Conservation (phyloP, 2,888 invertebrate species). For the Zootermopsis nevadensis region DNA sequence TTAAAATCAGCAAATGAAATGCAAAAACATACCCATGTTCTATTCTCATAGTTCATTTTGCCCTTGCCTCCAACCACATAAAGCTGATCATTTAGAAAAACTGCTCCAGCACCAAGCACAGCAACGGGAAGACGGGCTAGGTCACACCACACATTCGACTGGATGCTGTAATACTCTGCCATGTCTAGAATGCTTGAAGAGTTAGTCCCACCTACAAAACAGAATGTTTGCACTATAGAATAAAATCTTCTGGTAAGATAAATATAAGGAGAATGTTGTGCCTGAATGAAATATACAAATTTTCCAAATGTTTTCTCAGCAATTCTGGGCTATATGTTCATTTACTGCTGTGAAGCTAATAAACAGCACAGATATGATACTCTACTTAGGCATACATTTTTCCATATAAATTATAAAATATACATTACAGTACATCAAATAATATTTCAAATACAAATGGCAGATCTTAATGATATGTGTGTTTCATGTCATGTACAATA, state of each 20-base stretch:
- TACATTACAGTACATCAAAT: too few relatives aligned
- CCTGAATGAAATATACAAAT: not conserved
- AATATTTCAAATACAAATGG: too few relatives aligned
- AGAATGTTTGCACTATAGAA: not conserved
- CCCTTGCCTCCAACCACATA: constrained; percentile 57
- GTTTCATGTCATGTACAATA: too few relatives aligned
- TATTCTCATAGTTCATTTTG: constrained; percentile 5
- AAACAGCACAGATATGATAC: too few relatives aligned
- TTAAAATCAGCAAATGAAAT: too few relatives aligned
- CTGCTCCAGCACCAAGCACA: constrained; percentile 57
- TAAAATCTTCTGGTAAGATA: not conserved
- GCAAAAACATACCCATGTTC: constrained; percentile 39
- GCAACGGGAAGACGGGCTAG: constrained; percentile 56
- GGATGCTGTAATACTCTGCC: constrained; percentile 58
- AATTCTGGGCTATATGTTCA: too few relatives aligned
- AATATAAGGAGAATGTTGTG: not conserved
- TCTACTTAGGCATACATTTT: too few relatives aligned
- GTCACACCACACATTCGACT: constrained; percentile 57
- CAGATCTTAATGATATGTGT: too few relatives aligned
- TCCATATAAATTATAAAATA: too few relatives aligned
- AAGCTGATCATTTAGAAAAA: constrained; percentile 56
- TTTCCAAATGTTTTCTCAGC: too few relatives aligned
- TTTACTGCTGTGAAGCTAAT: too few relatives aligned
- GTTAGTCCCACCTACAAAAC: constrained; percentile 56
- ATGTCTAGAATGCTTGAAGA: constrained; percentile 56